Evolutionary conservation across 2,113 vertebrate species (phyloP).

Genomic region (Piliocolobus tephrosceles): DNA sequence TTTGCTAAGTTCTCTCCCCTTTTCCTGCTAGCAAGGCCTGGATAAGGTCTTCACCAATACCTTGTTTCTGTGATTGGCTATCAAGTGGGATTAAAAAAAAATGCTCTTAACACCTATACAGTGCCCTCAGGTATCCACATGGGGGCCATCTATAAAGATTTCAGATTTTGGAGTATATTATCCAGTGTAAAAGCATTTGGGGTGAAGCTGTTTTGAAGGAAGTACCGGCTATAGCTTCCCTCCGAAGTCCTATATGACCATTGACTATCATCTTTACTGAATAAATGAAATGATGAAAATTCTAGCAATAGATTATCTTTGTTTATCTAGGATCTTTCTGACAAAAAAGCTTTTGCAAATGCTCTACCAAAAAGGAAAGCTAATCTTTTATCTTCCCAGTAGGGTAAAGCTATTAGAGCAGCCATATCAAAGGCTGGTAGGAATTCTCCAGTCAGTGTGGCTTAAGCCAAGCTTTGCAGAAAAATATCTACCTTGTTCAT

Average conservation of each 20-base stretch:
- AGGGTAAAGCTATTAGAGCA: neutral
- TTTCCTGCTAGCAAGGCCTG: neutral
- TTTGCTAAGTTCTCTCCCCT: neutral
- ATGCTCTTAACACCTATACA: neutral
- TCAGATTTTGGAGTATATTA: neutral
- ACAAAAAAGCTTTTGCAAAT: conserved; percentile 18
- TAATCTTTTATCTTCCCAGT: neutral
- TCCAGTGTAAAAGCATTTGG: neutral
- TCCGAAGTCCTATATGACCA: neutral
- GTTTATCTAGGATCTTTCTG: neutral
- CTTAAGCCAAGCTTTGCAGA: neutral
- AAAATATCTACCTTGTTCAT: neutral
- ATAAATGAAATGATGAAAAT: conserved; percentile 1
- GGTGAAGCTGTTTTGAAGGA: neutral
- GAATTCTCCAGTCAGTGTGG: neutral
- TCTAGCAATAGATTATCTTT: neutral
- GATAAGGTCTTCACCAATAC: neutral
- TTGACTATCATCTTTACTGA: neutral
- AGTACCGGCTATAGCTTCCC: neutral
- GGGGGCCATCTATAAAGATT: neutral
- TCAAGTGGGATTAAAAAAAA: neutral
- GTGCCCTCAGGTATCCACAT: neutral
- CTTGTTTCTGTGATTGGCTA: neutral
- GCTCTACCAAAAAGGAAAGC: neutral
- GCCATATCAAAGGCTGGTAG: neutral